phyloP scores from a whole-genome alignment of 1,140 invertebrate species.

The Pseudomyrmex gracilis region DNA sequence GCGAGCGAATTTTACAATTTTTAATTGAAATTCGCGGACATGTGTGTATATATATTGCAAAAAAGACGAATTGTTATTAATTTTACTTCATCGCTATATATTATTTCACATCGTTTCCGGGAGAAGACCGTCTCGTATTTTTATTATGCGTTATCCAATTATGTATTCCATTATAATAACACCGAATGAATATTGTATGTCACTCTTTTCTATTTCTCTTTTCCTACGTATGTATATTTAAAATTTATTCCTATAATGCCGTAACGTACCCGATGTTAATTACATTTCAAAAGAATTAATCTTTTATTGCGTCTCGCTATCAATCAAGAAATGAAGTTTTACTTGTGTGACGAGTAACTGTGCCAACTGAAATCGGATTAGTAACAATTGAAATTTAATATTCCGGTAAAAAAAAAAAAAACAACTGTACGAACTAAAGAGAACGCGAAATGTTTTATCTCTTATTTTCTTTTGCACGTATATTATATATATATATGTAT shows the following conservation, averaged over 20 bases:
- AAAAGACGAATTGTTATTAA: conserved; percentile 5
- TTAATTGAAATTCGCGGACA: conserved; percentile 4
- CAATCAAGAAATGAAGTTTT: neutral
- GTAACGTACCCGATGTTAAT: conserved; percentile 46
- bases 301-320: neutral
- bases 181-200: conserved; percentile 51
- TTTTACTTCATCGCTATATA: neutral
- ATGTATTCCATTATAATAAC: conserved; percentile 50
- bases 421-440: neutral
- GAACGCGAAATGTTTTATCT: too few relatives aligned
- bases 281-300: conserved; percentile 39
- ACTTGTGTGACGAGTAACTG: neutral
- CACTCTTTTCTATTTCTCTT: conserved; percentile 15
- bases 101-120: conserved; percentile 35
- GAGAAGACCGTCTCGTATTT: neutral
- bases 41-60: neutral
- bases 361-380: neutral
- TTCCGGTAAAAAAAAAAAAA: conserved; percentile 4
- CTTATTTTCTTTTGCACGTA: too few relatives aligned
- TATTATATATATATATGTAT: too few relatives aligned
- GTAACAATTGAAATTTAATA: neutral
- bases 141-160: conserved; percentile 24
- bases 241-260: conserved; percentile 34
- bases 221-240: neutral
- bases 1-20: neutral